phyloP scores from a whole-genome alignment of 1,140 invertebrate species.

The Stenopsyche tienmushanensis region DNA sequence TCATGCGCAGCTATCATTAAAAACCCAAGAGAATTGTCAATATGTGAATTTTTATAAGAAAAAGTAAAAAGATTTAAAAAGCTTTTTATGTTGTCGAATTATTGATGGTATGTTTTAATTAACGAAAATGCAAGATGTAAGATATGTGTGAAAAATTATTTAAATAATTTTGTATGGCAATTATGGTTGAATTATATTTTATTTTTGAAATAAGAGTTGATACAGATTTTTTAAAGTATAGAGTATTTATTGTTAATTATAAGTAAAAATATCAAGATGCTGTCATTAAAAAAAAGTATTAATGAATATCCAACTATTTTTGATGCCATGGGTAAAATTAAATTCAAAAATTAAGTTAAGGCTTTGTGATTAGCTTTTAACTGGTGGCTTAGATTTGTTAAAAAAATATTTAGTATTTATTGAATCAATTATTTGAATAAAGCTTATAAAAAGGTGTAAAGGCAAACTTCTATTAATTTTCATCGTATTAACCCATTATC shows the following conservation, averaged over 20 bases:
- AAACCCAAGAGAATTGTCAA: no score
- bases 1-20: no score
- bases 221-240: constrained; percentile 3
- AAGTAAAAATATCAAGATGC: constrained; percentile 2
- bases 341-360: constrained; percentile 34
- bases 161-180: no score
- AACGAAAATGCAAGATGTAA: no score
- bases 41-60: no score
- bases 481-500: no score
- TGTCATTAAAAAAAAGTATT: constrained; percentile 7
- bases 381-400: constrained; percentile 25
- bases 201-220: background rate
- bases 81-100: no score
- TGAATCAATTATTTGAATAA: background rate
- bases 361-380: constrained; percentile 41
- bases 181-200: constrained; percentile 1
- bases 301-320: constrained; percentile 17
- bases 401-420: constrained; percentile 16
- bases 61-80: no score
- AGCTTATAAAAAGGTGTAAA: background rate
- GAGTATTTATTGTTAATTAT: constrained; percentile 22
- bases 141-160: no score
- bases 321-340: constrained; percentile 33
- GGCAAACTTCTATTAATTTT: no score
- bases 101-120: no score